Evolutionary conservation across 1,140 invertebrate species (phyloP).

Genomic region (Drosophila sechellia): DNA sequence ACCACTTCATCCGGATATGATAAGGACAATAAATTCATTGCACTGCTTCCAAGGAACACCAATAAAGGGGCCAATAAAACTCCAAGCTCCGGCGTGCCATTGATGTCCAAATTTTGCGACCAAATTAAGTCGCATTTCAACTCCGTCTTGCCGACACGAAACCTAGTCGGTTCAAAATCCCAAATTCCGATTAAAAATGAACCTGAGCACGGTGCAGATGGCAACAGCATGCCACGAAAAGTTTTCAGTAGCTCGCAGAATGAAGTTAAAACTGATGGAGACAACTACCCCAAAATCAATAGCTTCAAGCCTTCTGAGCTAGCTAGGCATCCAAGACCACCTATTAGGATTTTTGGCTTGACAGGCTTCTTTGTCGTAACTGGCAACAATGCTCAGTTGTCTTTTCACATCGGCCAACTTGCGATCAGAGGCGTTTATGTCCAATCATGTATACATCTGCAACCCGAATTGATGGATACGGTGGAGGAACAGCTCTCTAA

Average conservation of each 20-base stretch:
- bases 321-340: background rate
- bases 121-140: slow-evolving; percentile 11
- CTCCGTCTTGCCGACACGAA: background rate
- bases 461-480: slow-evolving; percentile 10
- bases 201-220: background rate
- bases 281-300: no score
- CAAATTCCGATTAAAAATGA: background rate
- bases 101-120: slow-evolving; percentile 9
- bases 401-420: slow-evolving; percentile 26
- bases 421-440: slow-evolving; percentile 7
- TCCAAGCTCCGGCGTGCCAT: background rate
- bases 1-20: background rate
- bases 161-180: background rate
- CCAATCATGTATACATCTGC: slow-evolving; percentile 4
- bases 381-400: slow-evolving; percentile 42
- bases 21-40: background rate
- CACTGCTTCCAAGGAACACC: background rate
- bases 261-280: no score
- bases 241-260: no score
- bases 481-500: slow-evolving; percentile 41
- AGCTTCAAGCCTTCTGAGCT: no score
- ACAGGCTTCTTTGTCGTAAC: slow-evolving; percentile 49
- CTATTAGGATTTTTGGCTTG: slow-evolving; percentile 27
- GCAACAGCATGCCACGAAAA: no score
- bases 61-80: background rate